A percentile compares a stretch with the other conserved stretches of the same genome.
These are phyloP conservation scores for Globodera ellingtonae DNA, from an alignment of 1,140 invertebrate genomes.

Conservation along the genomic window DNA sequence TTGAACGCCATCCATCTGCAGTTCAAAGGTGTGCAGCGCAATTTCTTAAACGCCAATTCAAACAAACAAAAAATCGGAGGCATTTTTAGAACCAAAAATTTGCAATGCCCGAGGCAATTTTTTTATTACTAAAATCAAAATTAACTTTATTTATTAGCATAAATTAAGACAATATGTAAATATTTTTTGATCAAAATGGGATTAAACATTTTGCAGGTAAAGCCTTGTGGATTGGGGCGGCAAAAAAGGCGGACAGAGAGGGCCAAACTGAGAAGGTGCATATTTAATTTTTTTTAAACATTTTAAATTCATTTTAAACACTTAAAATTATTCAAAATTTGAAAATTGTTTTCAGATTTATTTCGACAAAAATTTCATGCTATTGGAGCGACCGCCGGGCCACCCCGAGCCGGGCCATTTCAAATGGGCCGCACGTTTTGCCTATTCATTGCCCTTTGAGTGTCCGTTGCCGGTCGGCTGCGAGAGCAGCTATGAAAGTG, in stretches of 20 bases:
- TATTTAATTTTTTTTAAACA: not conserved
- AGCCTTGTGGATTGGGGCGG: not conserved
- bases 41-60: too few species aligned
- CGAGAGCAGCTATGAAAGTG: constrained; percentile 53
- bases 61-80: too few species aligned
- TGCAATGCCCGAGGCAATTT: too few species aligned
- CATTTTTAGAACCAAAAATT: too few species aligned
- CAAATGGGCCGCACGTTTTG: constrained; percentile 48
- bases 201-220: not conserved
- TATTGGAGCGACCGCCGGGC: constrained; percentile 52
- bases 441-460: constrained; percentile 53
- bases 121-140: too few species aligned
- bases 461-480: constrained; percentile 50
- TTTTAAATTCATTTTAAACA: not conserved
- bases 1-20: constrained; percentile 53
- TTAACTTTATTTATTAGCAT: too few species aligned
- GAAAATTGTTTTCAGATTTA: constrained; percentile 47
- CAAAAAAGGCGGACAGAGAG: constrained; percentile 33
- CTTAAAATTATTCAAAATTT: constrained; percentile 11
- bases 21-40: constrained; percentile 41
- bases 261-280: constrained; percentile 40
- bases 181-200: constrained; percentile 3
- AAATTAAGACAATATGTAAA: not conserved
- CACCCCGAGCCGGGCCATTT: constrained; percentile 52
- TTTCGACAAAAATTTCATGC: constrained; percentile 56